Base-by-base conservation (phyloP, 2,797 vertebrate species). In the Acridotheres tristis region DNA sequence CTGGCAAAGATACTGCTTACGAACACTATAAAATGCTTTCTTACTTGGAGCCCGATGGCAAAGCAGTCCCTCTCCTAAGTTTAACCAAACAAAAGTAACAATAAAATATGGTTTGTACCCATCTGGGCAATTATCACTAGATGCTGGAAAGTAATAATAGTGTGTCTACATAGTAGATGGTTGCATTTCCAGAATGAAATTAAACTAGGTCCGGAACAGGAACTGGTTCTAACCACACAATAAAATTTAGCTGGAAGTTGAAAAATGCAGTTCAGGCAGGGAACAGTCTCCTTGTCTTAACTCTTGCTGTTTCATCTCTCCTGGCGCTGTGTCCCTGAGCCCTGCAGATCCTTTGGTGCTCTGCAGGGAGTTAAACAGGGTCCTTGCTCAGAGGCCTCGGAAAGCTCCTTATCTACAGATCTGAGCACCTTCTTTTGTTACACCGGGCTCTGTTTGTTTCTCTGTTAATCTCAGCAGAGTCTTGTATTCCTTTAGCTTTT, bases 401-500 rank as follows among this genome's bases (percentile, higher is more conserved):
- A 94, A 96, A 96, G 91, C 92, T 92, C 88, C 94, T 97, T 96
- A 93, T 94, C 96, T 54, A 36, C 76, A 81, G 91, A 91, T 86
- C 94, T 50, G 55, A 95, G 92, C 92, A 97, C 94, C 95, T 96
- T 93, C 93, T 88, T 96, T 94, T 93, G 94, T 97, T 84, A 80
- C 69, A 11, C n/a, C 13, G 68, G 16, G 61, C 79, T 86, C 87
- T 93, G 89, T 88, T 94, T 94, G 89, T 93, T 96, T 95, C 94
- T 94, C 85, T 26, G 38, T 50, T 95, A 95, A 95, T 96, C 94
- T 96, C 94, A 67, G 88, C 79, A 78, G 73, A 89, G 79, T 26
- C 85, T 72, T 86, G 92, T 95, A 84, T 96, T 96, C 94, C 92
- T 95, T 95, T 92, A 96, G 92, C 85, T 94, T 97, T 96, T 89